Percentiles rank a stretch among this genome's conserved stretches.
These are phyloP conservation scores for Habroteleia sp. DNA, from an alignment of 2,888 invertebrate genomes.

Conservation along the genomic window DNA sequence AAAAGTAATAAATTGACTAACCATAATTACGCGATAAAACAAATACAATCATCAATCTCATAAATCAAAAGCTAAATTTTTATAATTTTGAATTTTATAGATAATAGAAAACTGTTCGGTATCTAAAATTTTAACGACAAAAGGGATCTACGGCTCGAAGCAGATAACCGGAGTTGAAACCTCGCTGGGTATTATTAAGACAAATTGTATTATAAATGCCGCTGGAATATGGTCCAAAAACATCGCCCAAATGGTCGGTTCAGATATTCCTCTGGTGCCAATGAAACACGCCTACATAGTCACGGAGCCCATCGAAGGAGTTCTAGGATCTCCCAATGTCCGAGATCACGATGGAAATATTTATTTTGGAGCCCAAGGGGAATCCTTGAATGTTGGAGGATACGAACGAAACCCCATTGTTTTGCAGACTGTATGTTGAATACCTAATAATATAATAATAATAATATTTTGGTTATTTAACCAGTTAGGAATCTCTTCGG, in stretches of 20 bases:
- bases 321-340: slow-evolving; percentile 89
- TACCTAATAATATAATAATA: background rate
- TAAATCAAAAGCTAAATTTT: background rate
- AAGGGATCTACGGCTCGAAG: slow-evolving; percentile 84
- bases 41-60: too few species aligned
- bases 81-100: slow-evolving; percentile 76
- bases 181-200: slow-evolving; percentile 87
- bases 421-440: slow-evolving; percentile 84
- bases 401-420: slow-evolving; percentile 93
- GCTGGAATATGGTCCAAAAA: slow-evolving; percentile 92
- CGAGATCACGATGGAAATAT: slow-evolving; percentile 92
- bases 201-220: slow-evolving; percentile 90
- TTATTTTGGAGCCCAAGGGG: slow-evolving; percentile 92
- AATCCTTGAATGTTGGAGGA: slow-evolving; percentile 91
- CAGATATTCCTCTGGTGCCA: slow-evolving; percentile 88
- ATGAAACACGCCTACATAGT: slow-evolving; percentile 95
- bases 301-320: slow-evolving; percentile 89
- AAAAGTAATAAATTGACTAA: slow-evolving; percentile 83
- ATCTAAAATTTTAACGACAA: slow-evolving; percentile 86
- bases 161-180: slow-evolving; percentile 90
- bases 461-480: too few species aligned
- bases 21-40: too few species aligned
- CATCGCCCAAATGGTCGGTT: slow-evolving; percentile 86
- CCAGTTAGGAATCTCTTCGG: too few species aligned
- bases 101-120: slow-evolving; percentile 90